Base-by-base conservation (phyloP, 2,888 invertebrate genomes). In the Horisme vitalbata region DNA sequence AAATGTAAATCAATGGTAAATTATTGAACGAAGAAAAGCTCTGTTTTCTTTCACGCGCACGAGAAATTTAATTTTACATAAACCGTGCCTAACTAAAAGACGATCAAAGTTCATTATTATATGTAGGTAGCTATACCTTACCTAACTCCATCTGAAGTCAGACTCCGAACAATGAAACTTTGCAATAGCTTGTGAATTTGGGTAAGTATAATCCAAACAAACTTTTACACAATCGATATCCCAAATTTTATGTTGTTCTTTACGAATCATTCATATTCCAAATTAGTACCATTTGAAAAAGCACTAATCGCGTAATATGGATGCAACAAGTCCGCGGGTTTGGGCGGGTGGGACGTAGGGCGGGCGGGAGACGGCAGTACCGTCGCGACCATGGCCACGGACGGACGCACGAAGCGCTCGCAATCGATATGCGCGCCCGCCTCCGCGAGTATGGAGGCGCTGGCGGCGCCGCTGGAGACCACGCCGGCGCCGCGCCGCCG, bases 391-490 rank as follows among this genome's bases (percentile, higher is more conserved):
- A 92, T 92, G 92, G 91, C 92, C 61, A 92, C 92, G 82, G 91
- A 92, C 77, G 91, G 91, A 80, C 91, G 92, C 61, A 91, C 92
- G 71, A 94, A 93, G 67, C 93, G 94, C 66, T 94, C 94, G 71
- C 94, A 94, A 68, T 94, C 94, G 69, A 94, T 94, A 78, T 94
- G 94, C 83, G 92, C 94, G 68, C 93, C 92, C 61, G 92, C 93
- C 65, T 92, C 93, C 69, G 87, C 89, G 74, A 93, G 93, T 75
- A 93, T 94, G 93, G 94, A 94, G 71, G 91, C 91, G 27, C 81
- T 92, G 39, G 90, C 90, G 46, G 83, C 89, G 28, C 89, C 91
- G 28, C 86, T 87, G 59, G 91, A 91, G 61, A 88, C 86, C 36
- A 91, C 91, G 48, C 91, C 91, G 43, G 91, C 91, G 6, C 91